Conservation (phyloP, 1,140 invertebrate genomes). For the Atta cephalotes region DNA sequence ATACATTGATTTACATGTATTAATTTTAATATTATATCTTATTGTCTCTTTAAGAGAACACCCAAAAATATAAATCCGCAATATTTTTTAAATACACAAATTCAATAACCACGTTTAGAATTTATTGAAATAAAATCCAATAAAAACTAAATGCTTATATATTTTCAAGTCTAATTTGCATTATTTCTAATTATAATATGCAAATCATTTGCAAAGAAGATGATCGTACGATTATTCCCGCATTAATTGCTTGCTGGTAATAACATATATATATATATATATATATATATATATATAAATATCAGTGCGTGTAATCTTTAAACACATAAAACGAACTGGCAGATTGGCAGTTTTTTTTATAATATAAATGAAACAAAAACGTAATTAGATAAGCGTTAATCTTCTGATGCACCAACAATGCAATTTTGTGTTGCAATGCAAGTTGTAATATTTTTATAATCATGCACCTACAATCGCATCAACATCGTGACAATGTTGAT, state of each 20-base stretch:
- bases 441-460: background rate
- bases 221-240: background rate
- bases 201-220: background rate
- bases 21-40: background rate
- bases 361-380: background rate
- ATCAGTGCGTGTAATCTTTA: background rate
- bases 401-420: background rate
- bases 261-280: too few relatives aligned
- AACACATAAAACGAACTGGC: background rate
- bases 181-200: background rate
- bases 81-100: background rate
- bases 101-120: background rate
- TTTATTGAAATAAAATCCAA: slow-evolving; percentile 2
- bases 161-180: background rate
- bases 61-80: background rate
- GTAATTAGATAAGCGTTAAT: background rate
- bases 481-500: background rate
- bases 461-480: too few relatives aligned
- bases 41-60: too few relatives aligned
- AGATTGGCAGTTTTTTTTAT: background rate
- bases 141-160: background rate
- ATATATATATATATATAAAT: background rate
- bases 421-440: background rate
- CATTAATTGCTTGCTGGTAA: background rate
- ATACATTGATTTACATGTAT: background rate